Conservation (phyloP, 64 coral and sea anemone genomes). For the Hydrozoanthus tunicans region DNA sequence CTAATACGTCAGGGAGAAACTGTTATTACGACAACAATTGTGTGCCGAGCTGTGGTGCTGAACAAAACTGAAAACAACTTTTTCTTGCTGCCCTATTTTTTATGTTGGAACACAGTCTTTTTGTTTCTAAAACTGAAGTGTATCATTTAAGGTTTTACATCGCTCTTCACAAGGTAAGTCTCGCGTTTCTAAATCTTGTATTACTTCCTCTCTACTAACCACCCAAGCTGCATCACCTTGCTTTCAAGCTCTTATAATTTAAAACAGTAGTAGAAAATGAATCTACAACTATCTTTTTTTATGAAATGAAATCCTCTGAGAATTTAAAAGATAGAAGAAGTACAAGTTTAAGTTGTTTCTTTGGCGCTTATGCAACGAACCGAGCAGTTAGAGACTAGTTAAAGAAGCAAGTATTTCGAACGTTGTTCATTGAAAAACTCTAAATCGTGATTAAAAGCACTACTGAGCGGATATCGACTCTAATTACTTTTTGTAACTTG, state of each 20-base stretch:
- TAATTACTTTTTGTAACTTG: too few species aligned
- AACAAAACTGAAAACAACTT: not conserved
- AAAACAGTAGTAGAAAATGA: not conserved
- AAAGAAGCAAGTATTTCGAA: not conserved
- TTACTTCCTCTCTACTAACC: not conserved
- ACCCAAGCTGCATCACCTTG: too few species aligned
- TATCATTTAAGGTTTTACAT: not conserved
- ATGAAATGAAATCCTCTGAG: not conserved
- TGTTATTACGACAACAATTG: conserved; percentile 3
- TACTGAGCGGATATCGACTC: too few species aligned
- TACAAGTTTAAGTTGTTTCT: not conserved
- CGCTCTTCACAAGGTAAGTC: not conserved
- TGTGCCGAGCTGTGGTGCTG: conserved; percentile 4
- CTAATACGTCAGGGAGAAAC: not conserved
- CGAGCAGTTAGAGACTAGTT: not conserved
- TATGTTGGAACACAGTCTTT: not conserved
- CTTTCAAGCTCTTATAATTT: not conserved
- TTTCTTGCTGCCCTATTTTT: not conserved
- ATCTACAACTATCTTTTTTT: not conserved
- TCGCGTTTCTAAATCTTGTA: not conserved
- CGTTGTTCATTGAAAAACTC: too few species aligned
- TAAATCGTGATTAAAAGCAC: too few species aligned
- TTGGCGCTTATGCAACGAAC: not conserved
- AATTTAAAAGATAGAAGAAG: not conserved
- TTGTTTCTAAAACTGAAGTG: not conserved